phyloP scores from a whole-genome alignment of 1,140 invertebrate species.

The Heliconius nattereri region DNA sequence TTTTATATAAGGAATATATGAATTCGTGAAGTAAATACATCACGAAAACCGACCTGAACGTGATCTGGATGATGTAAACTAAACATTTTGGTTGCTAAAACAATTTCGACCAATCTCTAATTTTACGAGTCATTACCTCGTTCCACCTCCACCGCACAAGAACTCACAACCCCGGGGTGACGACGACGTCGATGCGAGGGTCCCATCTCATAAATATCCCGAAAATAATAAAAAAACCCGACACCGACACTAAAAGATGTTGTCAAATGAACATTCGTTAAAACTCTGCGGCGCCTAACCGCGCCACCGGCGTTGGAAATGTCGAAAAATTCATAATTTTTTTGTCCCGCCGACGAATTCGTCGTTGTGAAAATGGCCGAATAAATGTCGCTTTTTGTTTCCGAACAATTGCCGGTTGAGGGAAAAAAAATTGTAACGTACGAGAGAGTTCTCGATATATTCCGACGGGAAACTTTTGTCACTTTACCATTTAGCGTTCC shows the following conservation, averaged over 20 bases:
- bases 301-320: slow-evolving; percentile 53
- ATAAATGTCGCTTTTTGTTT: slow-evolving; percentile 66
- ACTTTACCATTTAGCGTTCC: slow-evolving; percentile 48
- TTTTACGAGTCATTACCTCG: slow-evolving; percentile 56
- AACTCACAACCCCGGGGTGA: slow-evolving; percentile 33
- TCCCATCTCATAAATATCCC: slow-evolving; percentile 50
- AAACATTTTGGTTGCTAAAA: slow-evolving; percentile 43
- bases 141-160: slow-evolving; percentile 32
- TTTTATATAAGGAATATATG: slow-evolving; percentile 22
- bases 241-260: slow-evolving; percentile 43
- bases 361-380: slow-evolving; percentile 57
- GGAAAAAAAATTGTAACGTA: slow-evolving; percentile 59
- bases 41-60: slow-evolving; percentile 25
- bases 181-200: slow-evolving; percentile 40
- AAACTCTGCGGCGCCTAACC: slow-evolving; percentile 53
- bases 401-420: slow-evolving; percentile 53
- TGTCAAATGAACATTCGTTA: slow-evolving; percentile 55
- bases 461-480: slow-evolving; percentile 54
- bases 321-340: slow-evolving; percentile 64
- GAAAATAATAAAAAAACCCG: slow-evolving; percentile 51
- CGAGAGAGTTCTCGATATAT: slow-evolving; percentile 53
- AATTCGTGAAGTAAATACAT: slow-evolving; percentile 19
- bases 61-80: slow-evolving; percentile 42
- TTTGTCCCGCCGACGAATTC: slow-evolving; percentile 56
- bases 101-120: slow-evolving; percentile 48